Evolutionary conservation across 2,113 vertebrate species (phyloP).

Genomic region (Hiodon tergisus): DNA sequence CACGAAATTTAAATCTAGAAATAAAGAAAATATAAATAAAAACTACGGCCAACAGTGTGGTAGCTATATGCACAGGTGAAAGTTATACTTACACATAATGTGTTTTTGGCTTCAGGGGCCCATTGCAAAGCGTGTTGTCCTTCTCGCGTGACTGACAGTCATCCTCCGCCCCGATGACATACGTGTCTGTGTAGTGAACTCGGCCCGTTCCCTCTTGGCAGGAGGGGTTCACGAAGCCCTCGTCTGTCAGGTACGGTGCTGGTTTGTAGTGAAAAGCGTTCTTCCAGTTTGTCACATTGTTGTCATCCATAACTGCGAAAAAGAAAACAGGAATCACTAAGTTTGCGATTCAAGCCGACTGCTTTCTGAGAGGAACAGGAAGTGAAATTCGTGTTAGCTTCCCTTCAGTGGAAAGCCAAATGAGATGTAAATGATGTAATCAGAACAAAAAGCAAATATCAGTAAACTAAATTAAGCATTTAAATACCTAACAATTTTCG

Average conservation of each 20-base stretch:
- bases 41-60: not conserved
- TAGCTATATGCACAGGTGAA: not conserved
- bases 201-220: conserved; percentile 59
- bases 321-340: not conserved
- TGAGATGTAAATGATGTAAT: too few relatives aligned
- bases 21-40: conserved; percentile 29
- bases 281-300: conserved; percentile 87
- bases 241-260: conserved; percentile 82
- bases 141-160: conserved; percentile 67
- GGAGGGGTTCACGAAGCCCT: conserved; percentile 79
- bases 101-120: conserved; percentile 84
- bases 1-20: conserved; percentile 91
- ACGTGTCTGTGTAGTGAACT: conserved; percentile 59
- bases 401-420: too few relatives aligned
- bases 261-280: conserved; percentile 76
- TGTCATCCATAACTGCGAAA: conserved; percentile 73
- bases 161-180: conserved; percentile 78
- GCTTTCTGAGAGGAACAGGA: too few relatives aligned
- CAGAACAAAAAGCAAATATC: too few relatives aligned
- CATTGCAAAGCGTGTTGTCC: conserved; percentile 80
- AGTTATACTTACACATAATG: conserved; percentile 81
- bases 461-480: too few relatives aligned
- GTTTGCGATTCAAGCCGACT: not conserved
- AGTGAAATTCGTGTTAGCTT: too few relatives aligned
- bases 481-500: too few relatives aligned